Base-by-base conservation (phyloP, 1,140 invertebrate species). In the Dendrolimus kikuchii region DNA sequence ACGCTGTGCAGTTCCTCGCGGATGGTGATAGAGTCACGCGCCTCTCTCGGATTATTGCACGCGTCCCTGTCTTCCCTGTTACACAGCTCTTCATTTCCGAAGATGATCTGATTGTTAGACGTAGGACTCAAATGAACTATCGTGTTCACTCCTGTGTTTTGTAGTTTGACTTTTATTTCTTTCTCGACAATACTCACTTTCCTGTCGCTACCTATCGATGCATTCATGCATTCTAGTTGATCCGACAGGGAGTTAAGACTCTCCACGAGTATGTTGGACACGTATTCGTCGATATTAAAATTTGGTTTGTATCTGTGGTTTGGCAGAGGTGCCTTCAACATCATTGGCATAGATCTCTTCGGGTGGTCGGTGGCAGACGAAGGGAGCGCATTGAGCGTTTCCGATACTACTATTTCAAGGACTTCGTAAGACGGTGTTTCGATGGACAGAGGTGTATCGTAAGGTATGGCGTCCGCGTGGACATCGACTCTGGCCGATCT, bases 151-250 rank as follows among this genome's bases (percentile, higher is more conserved):
- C 81, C 82, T 0, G 81, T 80, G 60, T 86, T 88, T 53, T 88
- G 87, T 40, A 88, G 55, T 59, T 85, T 87, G 4, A 88, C 83
- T 66, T 88, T 88, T 42, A 88, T 88, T 66, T 88, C 86, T 61
- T 88, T 88, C 57, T 88, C 86, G 36, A 88, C 76, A 0, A 88
- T 81, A 59, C 73, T 88, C 8, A 88, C 65, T 56, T 80, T 85
- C 10, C 75, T 63, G 38, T 86, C 74, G 43, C 59, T 74, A 5
- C 78, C 79, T 46, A 86, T 80, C 4, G 84, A 78, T 2, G 81
- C 81, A 46, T 81, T 87, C 68, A 88, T 87, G 7, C 72, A 78
- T 53, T 88, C 86, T 7, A 88, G 63, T 53, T 85, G 85, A 55
- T 87, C 87, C 2, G 81, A 80, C 50, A 88, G 62, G 0, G 84